phyloP scores from a whole-genome alignment of 2,113 vertebrate genomes.

The Polypterus bichir region DNA sequence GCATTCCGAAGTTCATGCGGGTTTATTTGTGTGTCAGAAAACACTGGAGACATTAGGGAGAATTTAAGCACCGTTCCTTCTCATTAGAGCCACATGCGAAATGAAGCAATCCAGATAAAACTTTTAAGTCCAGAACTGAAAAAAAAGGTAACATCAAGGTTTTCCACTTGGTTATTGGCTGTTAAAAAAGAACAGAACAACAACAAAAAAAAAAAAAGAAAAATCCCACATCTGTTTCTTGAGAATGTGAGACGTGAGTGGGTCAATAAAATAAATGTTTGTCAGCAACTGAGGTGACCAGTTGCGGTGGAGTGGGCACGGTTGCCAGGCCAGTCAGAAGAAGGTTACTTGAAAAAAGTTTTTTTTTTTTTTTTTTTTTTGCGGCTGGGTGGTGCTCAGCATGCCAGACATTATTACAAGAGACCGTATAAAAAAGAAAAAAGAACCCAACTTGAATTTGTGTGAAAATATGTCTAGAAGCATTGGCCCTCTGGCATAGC shows the following conservation, averaged over 20 bases:
- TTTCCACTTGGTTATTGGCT: conserved; percentile 4
- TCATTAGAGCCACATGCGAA: no score
- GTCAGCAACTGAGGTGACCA: conserved; percentile 8
- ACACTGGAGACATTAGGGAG: no score
- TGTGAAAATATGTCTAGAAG: conserved; percentile 1
- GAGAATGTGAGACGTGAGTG: conserved; percentile 1
- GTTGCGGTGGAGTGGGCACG: conserved; percentile 9
- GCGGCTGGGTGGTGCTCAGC: conserved; percentile 14
- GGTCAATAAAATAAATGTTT: conserved; percentile 14
- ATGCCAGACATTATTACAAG: conserved; percentile 10
- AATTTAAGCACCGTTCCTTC: no score
- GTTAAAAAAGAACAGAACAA: background rate
- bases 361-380: background rate
- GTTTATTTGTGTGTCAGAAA: no score
- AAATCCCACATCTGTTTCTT: background rate
- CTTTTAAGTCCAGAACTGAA: background rate
- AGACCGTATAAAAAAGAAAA: background rate
- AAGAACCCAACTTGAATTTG: background rate
- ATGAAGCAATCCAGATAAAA: no score
- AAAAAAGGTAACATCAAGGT: background rate
- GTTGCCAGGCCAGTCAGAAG: conserved; percentile 8
- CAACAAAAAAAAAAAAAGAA: no score
- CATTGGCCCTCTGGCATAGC: conserved; percentile 1
- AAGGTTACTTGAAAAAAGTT: conserved; percentile 14
- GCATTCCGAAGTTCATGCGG: no score